Evolutionary conservation across 1,140 invertebrate species (phyloP).

Genomic region (Magallana ariakensis): DNA sequence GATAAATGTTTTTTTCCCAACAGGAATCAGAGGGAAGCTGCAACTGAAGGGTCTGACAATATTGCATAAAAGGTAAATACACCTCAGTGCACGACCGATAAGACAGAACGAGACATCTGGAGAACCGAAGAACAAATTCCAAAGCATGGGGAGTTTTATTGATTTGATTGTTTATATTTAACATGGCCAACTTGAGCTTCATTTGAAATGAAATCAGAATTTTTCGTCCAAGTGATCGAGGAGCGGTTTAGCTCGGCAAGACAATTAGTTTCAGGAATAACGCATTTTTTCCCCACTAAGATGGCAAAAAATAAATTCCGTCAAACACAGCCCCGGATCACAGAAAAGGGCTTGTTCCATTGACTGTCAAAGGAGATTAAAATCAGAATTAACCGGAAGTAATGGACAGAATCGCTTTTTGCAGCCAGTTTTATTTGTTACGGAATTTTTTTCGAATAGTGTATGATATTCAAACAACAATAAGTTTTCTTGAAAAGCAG

Average conservation of each 20-base stretch:
- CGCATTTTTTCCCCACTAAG: background rate
- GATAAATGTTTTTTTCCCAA: no score
- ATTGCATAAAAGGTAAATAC: no score
- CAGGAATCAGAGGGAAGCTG: no score
- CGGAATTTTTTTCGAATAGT: no score
- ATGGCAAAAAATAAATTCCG: background rate
- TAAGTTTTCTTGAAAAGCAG: no score
- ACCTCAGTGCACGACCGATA: no score
- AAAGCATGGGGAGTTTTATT: background rate
- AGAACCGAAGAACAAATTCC: no score
- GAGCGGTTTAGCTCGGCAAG: background rate
- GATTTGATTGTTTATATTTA: conserved; percentile 2
- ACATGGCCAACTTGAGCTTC: background rate
- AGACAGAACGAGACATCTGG: no score
- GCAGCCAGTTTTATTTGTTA: background rate
- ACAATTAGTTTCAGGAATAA: background rate
- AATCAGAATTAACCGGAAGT: background rate
- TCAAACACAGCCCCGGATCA: background rate
- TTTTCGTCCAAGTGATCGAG: background rate
- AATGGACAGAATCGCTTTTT: background rate
- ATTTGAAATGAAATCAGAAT: background rate
- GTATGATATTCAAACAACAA: no score
- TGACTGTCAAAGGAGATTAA: background rate
- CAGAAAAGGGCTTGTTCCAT: background rate
- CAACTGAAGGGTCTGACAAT: no score